Evolutionary conservation across 2,797 vertebrate genomes (phyloP).

Genomic region (Florisuga fusca): DNA sequence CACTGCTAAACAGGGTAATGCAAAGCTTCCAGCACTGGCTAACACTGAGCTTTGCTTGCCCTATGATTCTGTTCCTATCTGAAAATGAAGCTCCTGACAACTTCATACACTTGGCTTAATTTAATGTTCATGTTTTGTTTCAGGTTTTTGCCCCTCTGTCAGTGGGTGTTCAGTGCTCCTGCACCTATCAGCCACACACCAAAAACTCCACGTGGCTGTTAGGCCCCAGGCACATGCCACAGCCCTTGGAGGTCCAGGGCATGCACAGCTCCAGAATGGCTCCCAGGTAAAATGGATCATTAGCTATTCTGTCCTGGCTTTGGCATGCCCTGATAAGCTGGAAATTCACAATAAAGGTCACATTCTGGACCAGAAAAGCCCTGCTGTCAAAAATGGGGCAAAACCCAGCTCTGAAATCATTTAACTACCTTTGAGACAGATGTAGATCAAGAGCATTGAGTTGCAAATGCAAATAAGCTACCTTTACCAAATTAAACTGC

Average conservation of each 20-base stretch:
- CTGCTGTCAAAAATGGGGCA: not conserved
- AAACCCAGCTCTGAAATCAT: not conserved
- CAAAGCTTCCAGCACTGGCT: not conserved
- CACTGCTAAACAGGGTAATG: not conserved
- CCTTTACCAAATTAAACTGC: not conserved
- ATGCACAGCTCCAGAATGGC: rapidly evolving
- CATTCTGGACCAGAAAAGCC: not conserved
- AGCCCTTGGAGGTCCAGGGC: not conserved
- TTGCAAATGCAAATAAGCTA: not conserved
- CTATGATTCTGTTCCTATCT: not conserved
- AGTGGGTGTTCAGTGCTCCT: not conserved
- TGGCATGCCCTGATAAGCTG: not conserved
- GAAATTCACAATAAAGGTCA: not conserved
- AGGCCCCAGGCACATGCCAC: rapidly evolving
- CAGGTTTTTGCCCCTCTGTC: not conserved
- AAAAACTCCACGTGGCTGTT: not conserved
- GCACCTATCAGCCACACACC: not conserved
- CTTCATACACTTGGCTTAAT: not conserved
- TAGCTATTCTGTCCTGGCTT: not conserved
- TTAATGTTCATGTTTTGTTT: not conserved
- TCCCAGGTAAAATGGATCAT: not conserved
- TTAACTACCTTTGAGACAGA: not conserved
- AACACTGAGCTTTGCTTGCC: not conserved
- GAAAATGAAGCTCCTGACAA: not conserved
- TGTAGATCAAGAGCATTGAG: rapidly evolving